A percentile compares a stretch with the other conserved stretches of the same genome.
phyloP scores from a whole-genome alignment of 2,113 vertebrate species.

The Herpetotheres cachinnans region DNA sequence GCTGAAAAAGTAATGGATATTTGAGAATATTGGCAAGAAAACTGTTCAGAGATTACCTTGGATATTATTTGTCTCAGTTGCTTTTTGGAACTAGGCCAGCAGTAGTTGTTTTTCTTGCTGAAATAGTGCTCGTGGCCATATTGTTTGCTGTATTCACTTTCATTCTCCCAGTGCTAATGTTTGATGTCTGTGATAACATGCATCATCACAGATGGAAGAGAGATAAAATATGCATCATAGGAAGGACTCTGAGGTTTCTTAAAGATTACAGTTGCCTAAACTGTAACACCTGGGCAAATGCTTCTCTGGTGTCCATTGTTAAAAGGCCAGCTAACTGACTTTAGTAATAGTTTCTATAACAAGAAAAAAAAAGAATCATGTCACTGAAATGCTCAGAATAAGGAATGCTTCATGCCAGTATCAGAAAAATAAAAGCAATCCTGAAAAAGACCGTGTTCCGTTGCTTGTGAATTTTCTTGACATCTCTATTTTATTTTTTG shows the following conservation, averaged over 20 bases:
- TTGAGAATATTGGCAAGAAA: conserved; percentile 61
- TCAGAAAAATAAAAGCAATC: neutral
- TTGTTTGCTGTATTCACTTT: neutral
- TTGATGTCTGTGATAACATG: neutral
- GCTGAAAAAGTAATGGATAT: conserved; percentile 36
- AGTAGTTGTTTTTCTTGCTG: conserved; percentile 29
- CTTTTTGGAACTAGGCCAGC: conserved; percentile 58
- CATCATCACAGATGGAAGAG: neutral
- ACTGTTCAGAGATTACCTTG: conserved; percentile 16
- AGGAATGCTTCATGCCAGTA: neutral
- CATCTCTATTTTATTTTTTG: neutral
- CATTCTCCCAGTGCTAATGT: neutral
- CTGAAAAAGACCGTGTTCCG: neutral
- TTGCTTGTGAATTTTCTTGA: neutral
- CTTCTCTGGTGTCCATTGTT: conserved; percentile 10
- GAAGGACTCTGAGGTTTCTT: neutral
- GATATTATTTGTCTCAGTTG: conserved; percentile 37
- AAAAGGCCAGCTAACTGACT: neutral
- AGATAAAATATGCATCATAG: neutral
- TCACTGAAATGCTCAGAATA: neutral
- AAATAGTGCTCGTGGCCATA: conserved; percentile 12
- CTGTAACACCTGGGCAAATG: conserved; percentile 35
- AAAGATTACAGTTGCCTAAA: neutral
- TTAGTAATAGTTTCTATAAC: neutral
- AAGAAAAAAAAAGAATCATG: neutral